Percentiles rank a stretch among this genome's conserved stretches.
Evolutionary conservation across 1,140 invertebrate species (phyloP).

Genomic region (Drosophila funebris): DNA sequence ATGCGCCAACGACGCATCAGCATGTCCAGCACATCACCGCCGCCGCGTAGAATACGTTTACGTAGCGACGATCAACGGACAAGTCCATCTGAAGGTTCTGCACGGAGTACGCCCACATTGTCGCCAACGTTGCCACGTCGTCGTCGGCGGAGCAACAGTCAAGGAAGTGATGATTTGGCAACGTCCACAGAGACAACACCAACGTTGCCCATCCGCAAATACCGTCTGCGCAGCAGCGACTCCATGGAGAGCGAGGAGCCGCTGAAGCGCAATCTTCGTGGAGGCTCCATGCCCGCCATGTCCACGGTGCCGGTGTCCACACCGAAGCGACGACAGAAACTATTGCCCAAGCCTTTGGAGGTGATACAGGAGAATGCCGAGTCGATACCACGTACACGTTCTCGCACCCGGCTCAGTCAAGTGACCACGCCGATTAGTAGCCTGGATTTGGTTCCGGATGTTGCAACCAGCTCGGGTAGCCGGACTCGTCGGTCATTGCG

Average conservation of each 20-base stretch:
- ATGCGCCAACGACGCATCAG: neutral
- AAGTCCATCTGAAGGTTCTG: neutral
- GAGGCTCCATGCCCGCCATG: constrained; percentile 16
- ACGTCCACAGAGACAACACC: neutral
- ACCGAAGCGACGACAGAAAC: constrained; percentile 34
- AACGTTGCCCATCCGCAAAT: neutral
- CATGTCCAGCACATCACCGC: neutral
- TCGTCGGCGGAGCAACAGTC: constrained; percentile 11
- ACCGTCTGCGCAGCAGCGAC: neutral
- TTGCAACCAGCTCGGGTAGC: neutral
- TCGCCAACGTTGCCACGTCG: neutral
- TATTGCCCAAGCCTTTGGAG: constrained; percentile 41
- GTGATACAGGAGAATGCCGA: constrained; percentile 50
- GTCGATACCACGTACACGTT: constrained; percentile 44
- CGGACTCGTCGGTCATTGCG: constrained; percentile 4
- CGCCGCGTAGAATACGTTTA: constrained; percentile 7
- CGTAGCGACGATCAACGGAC: constrained; percentile 9
- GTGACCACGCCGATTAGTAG: neutral
- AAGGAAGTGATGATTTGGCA: constrained; percentile 14
- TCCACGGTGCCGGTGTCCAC: constrained; percentile 12
- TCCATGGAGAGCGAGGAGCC: neutral
- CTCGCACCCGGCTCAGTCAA: constrained; percentile 40
- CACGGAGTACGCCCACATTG: neutral
- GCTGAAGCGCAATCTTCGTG: neutral
- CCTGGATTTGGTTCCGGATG: neutral